Percentiles rank a stretch among this genome's conserved stretches.
Conservation (phyloP, 2,113 vertebrate genomes). For the Pangasianodon hypophthalmus region DNA sequence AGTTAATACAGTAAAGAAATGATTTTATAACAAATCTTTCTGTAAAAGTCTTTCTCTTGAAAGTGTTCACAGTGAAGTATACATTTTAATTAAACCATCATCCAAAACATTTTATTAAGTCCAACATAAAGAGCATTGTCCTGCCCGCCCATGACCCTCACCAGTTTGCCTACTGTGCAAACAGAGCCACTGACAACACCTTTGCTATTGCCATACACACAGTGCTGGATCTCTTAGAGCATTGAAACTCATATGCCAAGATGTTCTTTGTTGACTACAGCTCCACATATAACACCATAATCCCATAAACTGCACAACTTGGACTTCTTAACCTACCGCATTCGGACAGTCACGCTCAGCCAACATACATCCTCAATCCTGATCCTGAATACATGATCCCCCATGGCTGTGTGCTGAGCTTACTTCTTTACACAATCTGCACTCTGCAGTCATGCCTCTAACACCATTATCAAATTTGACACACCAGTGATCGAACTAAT, state of each 20-base stretch:
- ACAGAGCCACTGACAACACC: not conserved
- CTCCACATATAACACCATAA: not conserved
- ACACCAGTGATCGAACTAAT: no score
- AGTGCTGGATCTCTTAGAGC: not conserved
- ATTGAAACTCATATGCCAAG: not conserved
- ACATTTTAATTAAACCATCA: not conserved
- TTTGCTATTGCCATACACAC: not conserved
- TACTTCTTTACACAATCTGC: not conserved
- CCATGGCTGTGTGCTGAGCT: not conserved
- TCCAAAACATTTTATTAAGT: not conserved
- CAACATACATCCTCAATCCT: not conserved
- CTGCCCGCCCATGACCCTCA: not conserved
- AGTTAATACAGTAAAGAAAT: no score
- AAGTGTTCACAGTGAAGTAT: not conserved
- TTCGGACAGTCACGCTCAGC: not conserved
- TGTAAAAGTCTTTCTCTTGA: not conserved
- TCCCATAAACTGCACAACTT: not conserved
- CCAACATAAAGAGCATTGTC: no score
- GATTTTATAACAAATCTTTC: no score
- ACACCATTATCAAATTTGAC: not conserved
- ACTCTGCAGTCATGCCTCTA: not conserved
- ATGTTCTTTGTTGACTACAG: not conserved
- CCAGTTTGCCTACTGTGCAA: not conserved
- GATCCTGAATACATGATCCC: not conserved
- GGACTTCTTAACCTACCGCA: no score